Evolutionary conservation across 2,797 vertebrate species (phyloP), one percentile per base, ranked within the genome.

Genomic region (Syncerus caffer): DNA sequence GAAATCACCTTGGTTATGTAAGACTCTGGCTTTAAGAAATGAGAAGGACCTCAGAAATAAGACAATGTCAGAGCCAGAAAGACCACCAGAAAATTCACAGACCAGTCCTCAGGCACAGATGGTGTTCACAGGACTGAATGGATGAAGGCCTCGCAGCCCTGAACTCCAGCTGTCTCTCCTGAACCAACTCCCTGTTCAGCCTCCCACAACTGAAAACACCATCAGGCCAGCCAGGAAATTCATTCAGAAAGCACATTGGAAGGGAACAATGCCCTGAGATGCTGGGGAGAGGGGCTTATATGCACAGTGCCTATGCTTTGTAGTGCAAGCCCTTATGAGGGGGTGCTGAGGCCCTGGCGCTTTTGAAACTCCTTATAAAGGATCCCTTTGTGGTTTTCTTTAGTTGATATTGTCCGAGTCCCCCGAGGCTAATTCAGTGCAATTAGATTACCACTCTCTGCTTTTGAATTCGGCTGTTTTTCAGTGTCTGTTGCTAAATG

Each of bases 381-480:
- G 80, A 64, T 19, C 90, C 45, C 71, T 82, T 71, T 95, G 51
- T 85, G 86, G 29, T 85, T 82, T 98, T 84, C 95, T 80, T 58
- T 97, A 98, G 97, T 96, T 97, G 71, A 95, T 95, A 96, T 96
- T 96, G 92, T 88, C 90, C 23, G 29, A 93, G 55, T 94, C 89
- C 97, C 53, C 14, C 6, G 38, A 97, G 94, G 83, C 93, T 98
- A 97, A 97, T 96, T 95, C 93, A 92, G n/a, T 85, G 86, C 90
- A 87, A 98, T 97, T 96, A 98, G 94, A 98, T 92, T 97, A 96
- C 92, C 95, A 85, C 95, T 96, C 89, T 55, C 93, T 87, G 47
- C 34, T 84, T 96, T 97, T 97, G 86, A 98, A 98, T 97, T 79
- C 21, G 38, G 85, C 93, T 93, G 76, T 98, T 98, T 98, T 97